phyloP scores from a whole-genome alignment of 1,140 invertebrate species.

The Hetaerina americana region DNA sequence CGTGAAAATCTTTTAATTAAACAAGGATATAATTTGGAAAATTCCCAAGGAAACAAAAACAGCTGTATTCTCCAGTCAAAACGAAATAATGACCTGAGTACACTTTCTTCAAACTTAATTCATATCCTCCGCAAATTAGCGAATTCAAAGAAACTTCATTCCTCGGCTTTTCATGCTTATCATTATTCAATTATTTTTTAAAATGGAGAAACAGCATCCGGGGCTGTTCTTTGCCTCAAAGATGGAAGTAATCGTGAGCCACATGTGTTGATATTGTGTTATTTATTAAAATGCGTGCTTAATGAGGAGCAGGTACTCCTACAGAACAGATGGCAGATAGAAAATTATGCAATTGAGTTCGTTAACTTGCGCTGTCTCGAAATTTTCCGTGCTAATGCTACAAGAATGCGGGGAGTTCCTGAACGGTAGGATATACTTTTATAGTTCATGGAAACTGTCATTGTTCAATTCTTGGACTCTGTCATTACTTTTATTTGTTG shows the following conservation, averaged over 20 bases:
- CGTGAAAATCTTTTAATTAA: no score
- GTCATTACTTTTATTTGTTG: no score
- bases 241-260: background rate
- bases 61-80: no score
- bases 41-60: no score
- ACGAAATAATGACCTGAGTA: no score
- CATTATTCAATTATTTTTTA: background rate
- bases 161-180: no score
- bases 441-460: no score
- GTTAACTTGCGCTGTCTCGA: background rate
- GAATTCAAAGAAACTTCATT: no score
- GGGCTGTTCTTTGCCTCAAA: background rate
- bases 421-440: background rate
- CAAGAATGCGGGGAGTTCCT: background rate
- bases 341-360: background rate
- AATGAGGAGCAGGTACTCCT: background rate
- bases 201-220: background rate
- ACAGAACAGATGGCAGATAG: background rate
- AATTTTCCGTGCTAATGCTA: background rate
- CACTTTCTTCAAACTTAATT: no score
- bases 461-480: no score
- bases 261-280: background rate
- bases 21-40: no score
- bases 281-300: background rate
- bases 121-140: no score